These are phyloP conservation scores for Rhyacichthys aspro DNA, from an alignment of 2,797 vertebrate species.

Conservation along the genomic window DNA sequence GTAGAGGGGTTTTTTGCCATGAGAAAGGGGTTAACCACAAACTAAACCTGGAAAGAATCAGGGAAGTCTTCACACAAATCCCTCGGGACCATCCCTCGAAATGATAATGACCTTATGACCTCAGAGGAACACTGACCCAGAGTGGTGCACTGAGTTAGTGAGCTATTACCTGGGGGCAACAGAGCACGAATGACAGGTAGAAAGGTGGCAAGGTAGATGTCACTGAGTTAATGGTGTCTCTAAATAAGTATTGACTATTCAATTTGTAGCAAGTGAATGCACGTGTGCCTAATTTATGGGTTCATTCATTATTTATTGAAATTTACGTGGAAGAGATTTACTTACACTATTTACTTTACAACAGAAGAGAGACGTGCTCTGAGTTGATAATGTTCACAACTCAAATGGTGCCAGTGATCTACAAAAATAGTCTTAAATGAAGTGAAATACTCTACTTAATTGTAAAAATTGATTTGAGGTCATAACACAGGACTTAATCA, in stretches of 20 bases:
- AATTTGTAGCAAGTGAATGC: not conserved
- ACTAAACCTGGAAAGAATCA: constrained; percentile 23
- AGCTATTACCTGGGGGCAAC: constrained; percentile 15
- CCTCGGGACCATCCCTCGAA: constrained; percentile 22
- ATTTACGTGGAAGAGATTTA: too few relatives aligned
- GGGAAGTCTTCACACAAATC: constrained; percentile 50
- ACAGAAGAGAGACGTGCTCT: too few relatives aligned
- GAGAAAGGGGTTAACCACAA: constrained; percentile 56
- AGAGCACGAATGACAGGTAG: not conserved
- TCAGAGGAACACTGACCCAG: constrained; percentile 19
- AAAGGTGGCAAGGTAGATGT: constrained; percentile 14
- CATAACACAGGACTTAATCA: not conserved
- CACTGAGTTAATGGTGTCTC: constrained; percentile 10
- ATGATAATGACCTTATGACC: constrained; percentile 54
- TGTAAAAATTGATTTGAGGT: constrained; percentile 5
- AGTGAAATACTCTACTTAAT: too few relatives aligned
- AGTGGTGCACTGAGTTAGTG: constrained; percentile 2
- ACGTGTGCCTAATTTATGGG: constrained; percentile 8
- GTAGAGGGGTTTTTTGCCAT: constrained; percentile 22
- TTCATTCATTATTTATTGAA: constrained; percentile 4
- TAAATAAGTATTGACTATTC: constrained; percentile 14
- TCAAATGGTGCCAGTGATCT: not conserved
- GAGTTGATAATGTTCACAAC: too few relatives aligned
- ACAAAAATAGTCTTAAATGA: too few relatives aligned
- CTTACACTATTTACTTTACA: not conserved